Conservation (phyloP, 2,797 vertebrate species). For the Notolepis coatsorum region DNA sequence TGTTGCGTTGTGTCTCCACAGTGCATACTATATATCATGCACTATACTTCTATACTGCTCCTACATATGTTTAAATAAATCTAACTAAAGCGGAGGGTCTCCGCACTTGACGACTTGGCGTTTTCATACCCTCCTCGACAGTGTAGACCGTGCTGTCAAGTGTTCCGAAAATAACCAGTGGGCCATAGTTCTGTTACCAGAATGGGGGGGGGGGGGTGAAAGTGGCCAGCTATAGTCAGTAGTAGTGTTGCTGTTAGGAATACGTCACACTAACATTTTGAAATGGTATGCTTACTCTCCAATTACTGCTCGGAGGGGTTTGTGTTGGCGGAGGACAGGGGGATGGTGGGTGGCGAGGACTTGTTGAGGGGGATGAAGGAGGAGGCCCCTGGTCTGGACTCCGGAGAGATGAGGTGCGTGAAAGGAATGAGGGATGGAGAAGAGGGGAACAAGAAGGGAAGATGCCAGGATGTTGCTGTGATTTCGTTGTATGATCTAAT, state of each 20-base stretch:
- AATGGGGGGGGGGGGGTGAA: slow-evolving; percentile 37
- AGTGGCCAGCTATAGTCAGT: slow-evolving; percentile 32
- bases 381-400: slow-evolving; percentile 9
- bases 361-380: slow-evolving; percentile 56
- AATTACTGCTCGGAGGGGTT: slow-evolving; percentile 56
- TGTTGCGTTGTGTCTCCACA: neutral
- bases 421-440: neutral
- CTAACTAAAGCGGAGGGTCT: neutral
- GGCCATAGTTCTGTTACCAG: slow-evolving; percentile 46
- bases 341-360: slow-evolving; percentile 59
- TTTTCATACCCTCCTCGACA: slow-evolving; percentile 29
- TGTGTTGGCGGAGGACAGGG: slow-evolving; percentile 60
- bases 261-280: slow-evolving; percentile 72
- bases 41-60: slow-evolving; percentile 25
- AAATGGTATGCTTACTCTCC: slow-evolving; percentile 67
- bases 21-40: neutral
- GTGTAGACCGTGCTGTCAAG: slow-evolving; percentile 52
- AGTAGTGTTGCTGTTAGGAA: slow-evolving; percentile 57
- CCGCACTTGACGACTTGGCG: slow-evolving; percentile 41
- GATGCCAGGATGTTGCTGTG: slow-evolving; percentile 16
- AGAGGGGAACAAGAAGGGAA: neutral
- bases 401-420: neutral
- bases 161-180: slow-evolving; percentile 61
- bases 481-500: slow-evolving; percentile 18
- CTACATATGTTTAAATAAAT: slow-evolving; percentile 23